Evolutionary conservation across 2,113 vertebrate species (phyloP), one percentile per base, ranked within the genome.

Genomic region (Synchiropus splendidus): DNA sequence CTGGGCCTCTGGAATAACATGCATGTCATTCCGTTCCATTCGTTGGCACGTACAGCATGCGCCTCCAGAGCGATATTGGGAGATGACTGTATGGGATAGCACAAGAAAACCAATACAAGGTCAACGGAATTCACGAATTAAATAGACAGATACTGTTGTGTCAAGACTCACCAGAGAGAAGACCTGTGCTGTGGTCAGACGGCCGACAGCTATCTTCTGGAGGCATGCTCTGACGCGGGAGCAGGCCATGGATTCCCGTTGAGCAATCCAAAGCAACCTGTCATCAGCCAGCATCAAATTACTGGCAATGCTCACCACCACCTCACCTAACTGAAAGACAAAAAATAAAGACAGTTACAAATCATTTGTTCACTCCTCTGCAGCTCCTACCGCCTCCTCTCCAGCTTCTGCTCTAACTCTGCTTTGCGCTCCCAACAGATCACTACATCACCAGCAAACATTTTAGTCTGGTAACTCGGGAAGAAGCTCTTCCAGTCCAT

Each of bases 201-300:
- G 84, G 67, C 90, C 86, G 1, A 74, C 75, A 0, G 92, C 89
- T 0, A 96, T 88, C 40, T 83, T 89, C 74, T 98, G 92, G 0
- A 99, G 84, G 52, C 89, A 92, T 45, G 87, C 80, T 0, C 92
- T 87, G 14, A 99, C 90, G 15, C 94, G 85, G 3, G 89, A 92
- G 58, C 94, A 97, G 54, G 94, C 94, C 49, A 70, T 85, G 0
- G 90, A 86, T 51, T 99, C 95, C 10, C 83, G 86, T 79, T 99
- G 94, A 0, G 94, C 92, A 86, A 89, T 86, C 90, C 88, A 89
- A 46, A 99, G 80, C 40, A 97, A 91, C 2, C 86, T 80, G 59
- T 99, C 93, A 2, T 99, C 94, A 0, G 94, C 89, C 67, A 93
- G 74, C 94, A 99, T 95, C 67, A 98, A 79, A 63, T 97, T 97